phyloP scores from a whole-genome alignment of 2,113 vertebrate genomes.

The Bufo gargarizans region DNA sequence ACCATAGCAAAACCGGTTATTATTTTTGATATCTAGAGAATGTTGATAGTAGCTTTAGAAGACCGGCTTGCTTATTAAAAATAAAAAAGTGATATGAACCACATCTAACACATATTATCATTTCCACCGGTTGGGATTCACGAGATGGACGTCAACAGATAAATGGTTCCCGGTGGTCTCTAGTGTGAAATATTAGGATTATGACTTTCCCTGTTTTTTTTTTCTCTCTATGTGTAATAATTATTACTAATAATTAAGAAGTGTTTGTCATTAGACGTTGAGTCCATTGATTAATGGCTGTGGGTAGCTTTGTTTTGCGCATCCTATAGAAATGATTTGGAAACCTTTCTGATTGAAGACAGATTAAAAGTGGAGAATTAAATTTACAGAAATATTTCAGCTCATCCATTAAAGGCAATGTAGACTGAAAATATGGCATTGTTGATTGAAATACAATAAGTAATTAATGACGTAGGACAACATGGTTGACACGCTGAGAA shows the following conservation, averaged over 20 bases:
- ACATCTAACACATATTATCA: slow-evolving; percentile 74
- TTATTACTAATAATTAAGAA: slow-evolving; percentile 52
- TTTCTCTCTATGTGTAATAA: not conserved
- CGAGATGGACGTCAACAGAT: slow-evolving; percentile 63
- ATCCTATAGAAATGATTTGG: not conserved
- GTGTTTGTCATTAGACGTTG: not conserved
- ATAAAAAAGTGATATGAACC: slow-evolving; percentile 69
- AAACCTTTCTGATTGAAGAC: slow-evolving; percentile 23
- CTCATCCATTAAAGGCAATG: slow-evolving; percentile 36
- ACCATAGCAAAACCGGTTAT: slow-evolving; percentile 80
- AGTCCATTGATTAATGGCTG: slow-evolving; percentile 19
- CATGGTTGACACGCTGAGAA: slow-evolving; percentile 26
- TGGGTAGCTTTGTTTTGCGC: not conserved
- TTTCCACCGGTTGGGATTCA: slow-evolving; percentile 76
- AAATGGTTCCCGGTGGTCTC: slow-evolving; percentile 66
- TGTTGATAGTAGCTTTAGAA: slow-evolving; percentile 77
- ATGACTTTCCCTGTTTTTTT: not conserved
- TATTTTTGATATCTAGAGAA: slow-evolving; percentile 83
- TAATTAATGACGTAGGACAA: slow-evolving; percentile 26
- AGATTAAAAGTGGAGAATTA: slow-evolving; percentile 32
- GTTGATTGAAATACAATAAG: slow-evolving; percentile 45
- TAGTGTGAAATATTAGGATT: slow-evolving; percentile 64
- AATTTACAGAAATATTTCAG: slow-evolving; percentile 23
- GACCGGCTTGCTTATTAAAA: slow-evolving; percentile 80
- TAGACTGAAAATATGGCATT: slow-evolving; percentile 10